Evolutionary conservation across 2,113 vertebrate genomes (phyloP), one percentile per base, ranked within the genome.

Genomic region (Rattus rattus): DNA sequence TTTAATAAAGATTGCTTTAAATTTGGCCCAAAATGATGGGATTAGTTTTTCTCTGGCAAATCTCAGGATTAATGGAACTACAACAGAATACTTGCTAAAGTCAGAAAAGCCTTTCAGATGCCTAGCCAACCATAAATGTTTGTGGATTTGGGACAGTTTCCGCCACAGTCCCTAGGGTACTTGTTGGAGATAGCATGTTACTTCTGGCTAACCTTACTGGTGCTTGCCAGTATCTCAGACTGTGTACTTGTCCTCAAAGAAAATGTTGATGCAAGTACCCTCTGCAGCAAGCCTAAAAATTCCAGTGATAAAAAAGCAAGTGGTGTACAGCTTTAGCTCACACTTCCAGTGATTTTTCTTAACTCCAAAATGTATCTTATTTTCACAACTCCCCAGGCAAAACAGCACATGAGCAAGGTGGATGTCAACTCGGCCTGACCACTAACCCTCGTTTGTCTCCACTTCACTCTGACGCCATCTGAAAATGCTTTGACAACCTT

Each of bases 341-440:
- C 8, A 39, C 36, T 70, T 30, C 22, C 65, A 10, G 13, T 49
- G 79, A 12, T 80, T 91, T 72, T n/a, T 33, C 88, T 81, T 28
- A n/a, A 77, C 47, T 47, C 43, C 76, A 77, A 65, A 85, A 54
- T 36, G 17, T 12, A 59, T 22, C 33, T 81, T 59, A 10, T 81
- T 81, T n/a, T 81, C 52, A 81, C 39, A 85, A 43, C 63, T 92
- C 80, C 90, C 54, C 26, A 92, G n/a, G 17, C 36, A 72, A 96
- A 96, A 63, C 59, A 84, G 39, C 3, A 33, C 43, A 76, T 90
- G 13, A 33, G 65, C 43, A 72, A 86, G 85, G 33, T 56, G 36
- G 20, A 33, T 36, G 22, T 77, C 76, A 56, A 36, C 77, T 56
- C 49, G 36, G 49, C 4, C 28, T 81, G 33, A 20, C n/a, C 10